phyloP scores from a whole-genome alignment of 2,888 invertebrate species.

The Peribatodes rhomboidaria region DNA sequence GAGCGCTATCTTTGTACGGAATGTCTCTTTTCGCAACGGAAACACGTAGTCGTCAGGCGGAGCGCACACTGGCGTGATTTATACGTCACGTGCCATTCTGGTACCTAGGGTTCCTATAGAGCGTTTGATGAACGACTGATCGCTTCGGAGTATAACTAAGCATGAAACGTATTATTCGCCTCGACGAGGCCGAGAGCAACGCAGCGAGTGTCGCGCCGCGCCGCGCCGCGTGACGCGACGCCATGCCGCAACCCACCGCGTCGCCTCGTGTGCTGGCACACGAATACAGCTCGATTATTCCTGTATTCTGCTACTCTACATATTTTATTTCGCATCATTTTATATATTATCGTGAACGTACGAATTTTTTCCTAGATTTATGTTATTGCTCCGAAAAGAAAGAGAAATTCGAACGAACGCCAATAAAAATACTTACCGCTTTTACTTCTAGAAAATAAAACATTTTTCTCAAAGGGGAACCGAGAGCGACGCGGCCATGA shows the following conservation, averaged over 20 bases:
- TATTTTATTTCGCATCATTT: constrained; percentile 7
- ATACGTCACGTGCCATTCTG: too few species aligned
- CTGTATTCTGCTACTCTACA: neutral
- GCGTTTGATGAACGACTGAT: too few species aligned
- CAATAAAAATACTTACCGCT: constrained; percentile 34
- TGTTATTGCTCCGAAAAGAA: constrained; percentile 20
- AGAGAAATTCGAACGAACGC: constrained; percentile 22
- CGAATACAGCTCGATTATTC: constrained; percentile 4
- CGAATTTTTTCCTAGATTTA: constrained; percentile 23
- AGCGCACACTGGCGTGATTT: too few species aligned
- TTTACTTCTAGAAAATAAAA: constrained; percentile 12
- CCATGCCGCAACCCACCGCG: neutral
- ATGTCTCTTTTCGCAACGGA: too few species aligned
- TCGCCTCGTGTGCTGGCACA: neutral
- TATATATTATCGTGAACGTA: constrained; percentile 10
- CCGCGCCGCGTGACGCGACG: too few species aligned
- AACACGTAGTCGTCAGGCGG: too few species aligned
- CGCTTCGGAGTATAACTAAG: too few species aligned
- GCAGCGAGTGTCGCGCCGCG: neutral
- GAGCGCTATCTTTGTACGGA: too few species aligned
- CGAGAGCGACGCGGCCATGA: neutral
- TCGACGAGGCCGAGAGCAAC: too few species aligned
- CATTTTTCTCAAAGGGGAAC: neutral
- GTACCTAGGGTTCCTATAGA: too few species aligned
- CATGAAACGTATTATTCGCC: too few species aligned